Evolutionary conservation across 2,113 vertebrate species (phyloP).

Genomic region (Glaucomys volans): DNA sequence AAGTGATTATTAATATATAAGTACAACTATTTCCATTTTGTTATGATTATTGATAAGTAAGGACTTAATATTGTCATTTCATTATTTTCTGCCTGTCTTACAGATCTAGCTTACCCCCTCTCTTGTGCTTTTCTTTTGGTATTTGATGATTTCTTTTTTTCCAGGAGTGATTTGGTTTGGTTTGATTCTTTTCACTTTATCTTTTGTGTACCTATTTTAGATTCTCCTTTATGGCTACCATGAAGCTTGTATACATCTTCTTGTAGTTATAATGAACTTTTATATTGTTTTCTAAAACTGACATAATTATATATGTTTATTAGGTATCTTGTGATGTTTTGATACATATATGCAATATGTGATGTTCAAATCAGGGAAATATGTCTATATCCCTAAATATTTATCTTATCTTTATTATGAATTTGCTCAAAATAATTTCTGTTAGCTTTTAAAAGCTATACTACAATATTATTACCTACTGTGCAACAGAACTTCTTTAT

Average conservation of each 20-base stretch:
- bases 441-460: not conserved
- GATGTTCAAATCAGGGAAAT: not conserved
- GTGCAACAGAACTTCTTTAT: not conserved
- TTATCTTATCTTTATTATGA: not conserved
- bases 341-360: too few relatives aligned
- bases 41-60: too few relatives aligned
- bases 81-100: too few relatives aligned
- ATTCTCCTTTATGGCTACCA: not conserved
- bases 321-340: too few relatives aligned
- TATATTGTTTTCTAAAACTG: too few relatives aligned
- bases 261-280: not conserved
- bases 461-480: not conserved
- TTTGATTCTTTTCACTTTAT: not conserved
- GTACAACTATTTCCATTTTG: too few relatives aligned
- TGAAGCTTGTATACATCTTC: not conserved
- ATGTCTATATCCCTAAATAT: not conserved
- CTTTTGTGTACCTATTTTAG: not conserved
- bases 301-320: too few relatives aligned
- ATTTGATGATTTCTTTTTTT: not conserved
- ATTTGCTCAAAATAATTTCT: not conserved
- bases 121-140: too few relatives aligned
- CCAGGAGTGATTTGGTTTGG: not conserved
- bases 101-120: too few relatives aligned
- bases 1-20: too few relatives aligned
- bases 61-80: too few relatives aligned